Evolutionary conservation across 1,140 invertebrate genomes (phyloP).

Genomic region (Drosophila triauraria): DNA sequence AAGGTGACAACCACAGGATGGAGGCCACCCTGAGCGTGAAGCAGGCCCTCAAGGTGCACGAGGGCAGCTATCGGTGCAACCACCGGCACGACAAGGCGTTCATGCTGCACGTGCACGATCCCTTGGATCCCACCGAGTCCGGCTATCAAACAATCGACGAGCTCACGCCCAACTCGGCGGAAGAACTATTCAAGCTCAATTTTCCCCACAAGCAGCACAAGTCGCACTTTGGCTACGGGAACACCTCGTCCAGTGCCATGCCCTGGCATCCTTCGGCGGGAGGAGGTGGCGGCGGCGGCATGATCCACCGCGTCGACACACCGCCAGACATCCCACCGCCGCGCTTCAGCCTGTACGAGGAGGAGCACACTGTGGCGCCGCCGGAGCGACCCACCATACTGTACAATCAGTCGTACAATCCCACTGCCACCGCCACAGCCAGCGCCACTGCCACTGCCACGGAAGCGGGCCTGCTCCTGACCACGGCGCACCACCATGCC

Average conservation of each 20-base stretch:
- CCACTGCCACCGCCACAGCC: conserved; percentile 33
- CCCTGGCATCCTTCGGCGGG: conserved; percentile 58
- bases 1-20: conserved; percentile 84
- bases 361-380: conserved; percentile 71
- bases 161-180: conserved; percentile 70
- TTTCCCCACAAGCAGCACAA: conserved; percentile 66
- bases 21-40: conserved; percentile 77
- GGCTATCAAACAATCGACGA: conserved; percentile 79
- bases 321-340: conserved; percentile 80
- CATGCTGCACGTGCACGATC: conserved; percentile 60
- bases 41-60: conserved; percentile 78
- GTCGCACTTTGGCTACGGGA: conserved; percentile 49
- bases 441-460: conserved; percentile 42
- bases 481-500: conserved; percentile 61
- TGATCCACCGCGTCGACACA: conserved; percentile 65
- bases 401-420: conserved; percentile 67
- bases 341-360: conserved; percentile 57
- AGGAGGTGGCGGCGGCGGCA: conserved; percentile 4
- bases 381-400: conserved; percentile 72
- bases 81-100: conserved; percentile 58
- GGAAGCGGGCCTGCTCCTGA: conserved; percentile 40
- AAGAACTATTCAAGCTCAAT: conserved; percentile 64
- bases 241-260: conserved; percentile 28
- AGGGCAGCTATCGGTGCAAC: conserved; percentile 83
- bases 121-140: conserved; percentile 66